phyloP scores from a whole-genome alignment of 2,797 vertebrate genomes.

The Enteromius anoplus region DNA sequence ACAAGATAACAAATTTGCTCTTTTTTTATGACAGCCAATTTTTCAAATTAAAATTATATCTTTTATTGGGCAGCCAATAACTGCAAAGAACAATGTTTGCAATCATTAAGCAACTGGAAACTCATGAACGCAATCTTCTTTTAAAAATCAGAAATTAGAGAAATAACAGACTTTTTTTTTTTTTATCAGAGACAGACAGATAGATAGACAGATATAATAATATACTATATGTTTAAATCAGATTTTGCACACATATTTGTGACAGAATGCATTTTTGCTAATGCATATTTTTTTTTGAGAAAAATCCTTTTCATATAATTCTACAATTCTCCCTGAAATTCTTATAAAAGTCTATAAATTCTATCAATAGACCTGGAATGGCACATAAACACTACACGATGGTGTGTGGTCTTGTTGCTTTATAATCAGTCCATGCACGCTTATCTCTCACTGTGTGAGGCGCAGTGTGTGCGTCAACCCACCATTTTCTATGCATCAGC shows the following conservation, averaged over 20 bases:
- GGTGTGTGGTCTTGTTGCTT: slow-evolving; percentile 9
- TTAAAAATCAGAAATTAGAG: not conserved
- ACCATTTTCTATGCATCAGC: slow-evolving; percentile 40
- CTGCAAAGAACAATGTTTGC: not conserved
- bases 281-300: too few relatives aligned
- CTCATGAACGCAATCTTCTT: not conserved
- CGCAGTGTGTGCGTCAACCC: slow-evolving; percentile 7
- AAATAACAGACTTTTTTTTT: not conserved
- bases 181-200: too few relatives aligned
- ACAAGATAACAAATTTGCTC: not conserved
- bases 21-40: not conserved
- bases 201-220: too few relatives aligned
- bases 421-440: not conserved
- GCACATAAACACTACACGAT: not conserved
- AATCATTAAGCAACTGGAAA: not conserved
- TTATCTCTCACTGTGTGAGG: not conserved
- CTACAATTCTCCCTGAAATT: too few relatives aligned
- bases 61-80: not conserved
- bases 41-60: not conserved
- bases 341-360: not conserved
- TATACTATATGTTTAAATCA: too few relatives aligned
- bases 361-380: not conserved
- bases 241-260: too few relatives aligned
- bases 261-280: too few relatives aligned
- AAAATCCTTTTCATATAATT: too few relatives aligned